Evolutionary conservation across 1,140 invertebrate genomes (phyloP).

Genomic region (Bombyx mandarina): DNA sequence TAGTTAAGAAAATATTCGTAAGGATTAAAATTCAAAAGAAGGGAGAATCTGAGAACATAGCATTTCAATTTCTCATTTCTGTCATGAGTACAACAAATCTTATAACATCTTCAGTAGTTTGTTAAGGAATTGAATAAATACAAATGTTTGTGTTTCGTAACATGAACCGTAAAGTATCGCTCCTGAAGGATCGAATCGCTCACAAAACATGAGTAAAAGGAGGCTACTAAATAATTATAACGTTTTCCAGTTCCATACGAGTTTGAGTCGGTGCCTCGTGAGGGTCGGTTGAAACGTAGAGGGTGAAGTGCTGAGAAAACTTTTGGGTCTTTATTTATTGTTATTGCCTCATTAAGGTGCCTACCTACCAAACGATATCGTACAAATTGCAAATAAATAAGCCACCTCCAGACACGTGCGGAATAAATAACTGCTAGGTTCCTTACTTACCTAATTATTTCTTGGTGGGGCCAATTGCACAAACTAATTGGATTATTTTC

Average conservation of each 20-base stretch:
- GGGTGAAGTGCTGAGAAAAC: slow-evolving; percentile 60
- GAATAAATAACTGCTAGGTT: slow-evolving; percentile 33
- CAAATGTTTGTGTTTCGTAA: too few species aligned
- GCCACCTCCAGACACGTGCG: slow-evolving; percentile 38
- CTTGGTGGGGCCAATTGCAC: neutral
- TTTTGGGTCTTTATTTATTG: slow-evolving; percentile 71
- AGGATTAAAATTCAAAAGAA: too few species aligned
- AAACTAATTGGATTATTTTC: slow-evolving; percentile 1
- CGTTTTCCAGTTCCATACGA: slow-evolving; percentile 46
- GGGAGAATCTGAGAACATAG: too few species aligned
- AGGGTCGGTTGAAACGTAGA: slow-evolving; percentile 35
- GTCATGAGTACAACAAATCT: too few species aligned
- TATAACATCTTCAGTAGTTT: too few species aligned
- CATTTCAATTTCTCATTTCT: too few species aligned
- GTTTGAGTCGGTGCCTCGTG: slow-evolving; percentile 48
- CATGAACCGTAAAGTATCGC: too few species aligned
- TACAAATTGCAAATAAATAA: slow-evolving; percentile 70
- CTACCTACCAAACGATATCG: slow-evolving; percentile 63
- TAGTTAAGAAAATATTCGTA: too few species aligned
- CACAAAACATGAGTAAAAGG: slow-evolving; percentile 14
- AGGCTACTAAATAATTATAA: slow-evolving; percentile 43
- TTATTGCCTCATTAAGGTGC: slow-evolving; percentile 69
- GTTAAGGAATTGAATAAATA: too few species aligned
- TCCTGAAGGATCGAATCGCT: neutral
- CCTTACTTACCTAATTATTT: slow-evolving; percentile 28